Evolutionary conservation across 1,140 invertebrate species (phyloP).

Genomic region (Myzus persicae): DNA sequence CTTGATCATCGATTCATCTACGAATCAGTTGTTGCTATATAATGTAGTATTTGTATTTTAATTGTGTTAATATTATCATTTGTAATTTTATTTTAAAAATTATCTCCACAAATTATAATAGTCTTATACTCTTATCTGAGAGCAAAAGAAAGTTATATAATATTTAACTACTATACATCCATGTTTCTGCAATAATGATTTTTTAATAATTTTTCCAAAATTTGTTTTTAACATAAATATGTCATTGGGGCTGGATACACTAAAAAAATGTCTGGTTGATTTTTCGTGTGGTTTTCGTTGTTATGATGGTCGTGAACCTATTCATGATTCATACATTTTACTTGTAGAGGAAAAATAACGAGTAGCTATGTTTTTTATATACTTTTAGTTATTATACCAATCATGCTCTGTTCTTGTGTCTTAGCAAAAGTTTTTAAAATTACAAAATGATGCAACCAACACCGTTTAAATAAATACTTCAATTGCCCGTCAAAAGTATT

Average conservation of each 20-base stretch:
- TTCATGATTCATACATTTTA: neutral
- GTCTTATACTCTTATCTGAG: neutral
- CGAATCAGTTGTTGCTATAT: neutral
- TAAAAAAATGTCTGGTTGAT: no score
- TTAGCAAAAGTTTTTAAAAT: neutral
- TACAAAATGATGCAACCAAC: neutral
- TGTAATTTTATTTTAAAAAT: constrained; percentile 1
- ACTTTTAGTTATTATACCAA: neutral
- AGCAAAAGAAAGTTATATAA: neutral
- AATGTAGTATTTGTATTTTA: neutral
- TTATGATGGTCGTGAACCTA: no score
- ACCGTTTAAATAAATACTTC: neutral
- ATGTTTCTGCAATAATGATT: neutral
- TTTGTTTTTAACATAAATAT: neutral
- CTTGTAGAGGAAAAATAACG: no score
- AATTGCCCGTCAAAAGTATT: no score
- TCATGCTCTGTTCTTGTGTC: neutral
- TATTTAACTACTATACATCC: neutral
- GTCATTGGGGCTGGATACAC: no score
- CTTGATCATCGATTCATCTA: neutral
- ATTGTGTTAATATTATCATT: constrained; percentile 1
- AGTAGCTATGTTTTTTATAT: neutral
- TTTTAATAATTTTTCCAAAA: neutral
- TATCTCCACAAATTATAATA: neutral
- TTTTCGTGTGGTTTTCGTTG: no score